Percentiles rank a stretch among this genome's conserved stretches.
Evolutionary conservation across 2,888 invertebrate species (phyloP).

Genomic region (Trichacis sp.): DNA sequence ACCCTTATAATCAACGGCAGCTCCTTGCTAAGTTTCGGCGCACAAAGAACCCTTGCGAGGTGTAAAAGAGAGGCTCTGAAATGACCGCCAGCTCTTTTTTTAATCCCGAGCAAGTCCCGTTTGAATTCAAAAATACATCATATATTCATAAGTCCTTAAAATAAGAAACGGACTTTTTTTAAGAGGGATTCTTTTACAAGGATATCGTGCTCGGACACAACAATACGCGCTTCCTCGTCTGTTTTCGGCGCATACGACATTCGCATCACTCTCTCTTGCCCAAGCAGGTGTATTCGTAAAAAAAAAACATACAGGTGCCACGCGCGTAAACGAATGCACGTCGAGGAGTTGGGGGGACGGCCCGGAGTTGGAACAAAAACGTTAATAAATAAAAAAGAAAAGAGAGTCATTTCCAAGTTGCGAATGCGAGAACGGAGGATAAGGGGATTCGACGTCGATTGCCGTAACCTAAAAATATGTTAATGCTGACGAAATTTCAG

Average conservation of each 20-base stretch:
- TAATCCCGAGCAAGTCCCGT: slow-evolving; percentile 25
- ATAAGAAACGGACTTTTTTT: slow-evolving; percentile 16
- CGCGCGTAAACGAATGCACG: slow-evolving; percentile 43
- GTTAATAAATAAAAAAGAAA: slow-evolving; percentile 30
- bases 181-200: slow-evolving; percentile 32
- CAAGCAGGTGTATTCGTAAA: slow-evolving; percentile 44
- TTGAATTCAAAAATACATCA: slow-evolving; percentile 31
- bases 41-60: too few species aligned
- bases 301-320: slow-evolving; percentile 47
- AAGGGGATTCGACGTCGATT: slow-evolving; percentile 14
- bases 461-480: slow-evolving; percentile 11
- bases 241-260: slow-evolving; percentile 36
- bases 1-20: too few species aligned
- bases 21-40: too few species aligned
- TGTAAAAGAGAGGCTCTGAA: neutral
- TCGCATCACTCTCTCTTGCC: slow-evolving; percentile 39
- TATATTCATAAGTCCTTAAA: slow-evolving; percentile 32
- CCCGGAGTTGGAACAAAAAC: slow-evolving; percentile 37
- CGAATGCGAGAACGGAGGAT: slow-evolving; percentile 7
- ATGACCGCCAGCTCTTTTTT: slow-evolving; percentile 13
- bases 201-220: slow-evolving; percentile 32
- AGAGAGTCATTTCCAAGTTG: slow-evolving; percentile 8
- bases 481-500: slow-evolving; percentile 1
- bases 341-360: slow-evolving; percentile 14
- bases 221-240: slow-evolving; percentile 33